Evolutionary conservation across 2,113 vertebrate genomes (phyloP).

Genomic region (Centrocercus urophasianus): DNA sequence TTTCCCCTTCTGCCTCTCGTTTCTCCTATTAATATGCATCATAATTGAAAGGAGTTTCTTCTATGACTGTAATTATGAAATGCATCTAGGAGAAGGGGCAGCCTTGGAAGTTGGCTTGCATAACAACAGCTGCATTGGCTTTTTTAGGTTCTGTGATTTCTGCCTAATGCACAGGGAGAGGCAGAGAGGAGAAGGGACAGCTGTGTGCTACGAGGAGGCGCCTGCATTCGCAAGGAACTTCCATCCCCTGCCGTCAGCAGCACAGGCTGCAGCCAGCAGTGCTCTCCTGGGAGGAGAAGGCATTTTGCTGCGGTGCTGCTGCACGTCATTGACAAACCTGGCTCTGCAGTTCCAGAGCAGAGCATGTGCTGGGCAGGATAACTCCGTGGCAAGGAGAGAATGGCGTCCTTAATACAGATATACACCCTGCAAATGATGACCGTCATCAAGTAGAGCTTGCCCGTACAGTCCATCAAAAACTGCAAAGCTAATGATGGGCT

Average conservation of each 20-base stretch:
- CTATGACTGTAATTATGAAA: not conserved
- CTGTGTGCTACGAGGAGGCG: not conserved
- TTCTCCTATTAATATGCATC: not conserved
- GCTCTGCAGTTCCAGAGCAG: not conserved
- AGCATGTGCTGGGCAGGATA: not conserved
- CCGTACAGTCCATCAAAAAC: conserved; percentile 72
- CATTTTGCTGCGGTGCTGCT: not conserved
- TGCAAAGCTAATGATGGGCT: conserved; percentile 84
- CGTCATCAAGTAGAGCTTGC: conserved; percentile 46
- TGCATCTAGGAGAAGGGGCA: not conserved
- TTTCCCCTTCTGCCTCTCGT: not conserved
- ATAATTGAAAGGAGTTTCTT: not conserved
- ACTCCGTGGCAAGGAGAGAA: not conserved
- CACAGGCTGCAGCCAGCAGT: not conserved
- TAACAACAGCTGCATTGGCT: not conserved
- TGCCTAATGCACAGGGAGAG: not conserved
- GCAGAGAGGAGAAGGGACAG: not conserved
- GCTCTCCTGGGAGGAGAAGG: not conserved
- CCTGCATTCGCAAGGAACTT: not conserved
- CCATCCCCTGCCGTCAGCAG: not conserved
- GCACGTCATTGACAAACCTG: accelerated
- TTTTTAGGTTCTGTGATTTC: not conserved
- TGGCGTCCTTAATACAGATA: conserved; percentile 39
- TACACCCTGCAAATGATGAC: conserved; percentile 51
- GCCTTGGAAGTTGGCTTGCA: not conserved